Evolutionary conservation across 2,113 vertebrate species (phyloP).

Genomic region (Fulica atra): DNA sequence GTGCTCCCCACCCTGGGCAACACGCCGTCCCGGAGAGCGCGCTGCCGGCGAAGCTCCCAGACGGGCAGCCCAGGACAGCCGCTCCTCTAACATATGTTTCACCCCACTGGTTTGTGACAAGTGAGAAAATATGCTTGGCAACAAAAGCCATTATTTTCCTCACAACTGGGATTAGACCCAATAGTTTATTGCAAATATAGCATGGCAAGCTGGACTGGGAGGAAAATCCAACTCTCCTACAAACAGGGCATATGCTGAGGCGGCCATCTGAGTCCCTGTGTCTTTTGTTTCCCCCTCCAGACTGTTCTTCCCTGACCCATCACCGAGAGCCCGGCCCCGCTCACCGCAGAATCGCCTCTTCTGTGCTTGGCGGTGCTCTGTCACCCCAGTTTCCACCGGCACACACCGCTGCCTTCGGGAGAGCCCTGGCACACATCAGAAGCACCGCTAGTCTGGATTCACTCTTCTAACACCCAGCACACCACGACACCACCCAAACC

Average conservation of each 20-base stretch:
- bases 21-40: accelerated
- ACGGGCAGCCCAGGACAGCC: background rate
- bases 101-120: conserved; percentile 28
- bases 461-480: accelerated
- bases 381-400: background rate
- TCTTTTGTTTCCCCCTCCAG: background rate
- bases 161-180: conserved; percentile 40
- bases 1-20: background rate
- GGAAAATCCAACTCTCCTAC: background rate
- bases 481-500: background rate
- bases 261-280: background rate
- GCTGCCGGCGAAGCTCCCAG: background rate
- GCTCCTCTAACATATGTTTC: background rate
- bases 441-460: accelerated
- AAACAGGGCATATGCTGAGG: background rate
- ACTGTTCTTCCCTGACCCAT: background rate
- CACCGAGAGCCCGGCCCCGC: background rate
- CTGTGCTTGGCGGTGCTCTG: background rate
- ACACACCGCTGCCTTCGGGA: accelerated
- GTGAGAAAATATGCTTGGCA: conserved; percentile 52
- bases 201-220: background rate
- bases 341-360: background rate
- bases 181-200: conserved; percentile 37
- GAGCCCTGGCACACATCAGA: background rate
- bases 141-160: conserved; percentile 47